Conservation (phyloP, 35 echinoderm and acorn worm genomes). For the Hemicentrotus pulcherrimus region DNA sequence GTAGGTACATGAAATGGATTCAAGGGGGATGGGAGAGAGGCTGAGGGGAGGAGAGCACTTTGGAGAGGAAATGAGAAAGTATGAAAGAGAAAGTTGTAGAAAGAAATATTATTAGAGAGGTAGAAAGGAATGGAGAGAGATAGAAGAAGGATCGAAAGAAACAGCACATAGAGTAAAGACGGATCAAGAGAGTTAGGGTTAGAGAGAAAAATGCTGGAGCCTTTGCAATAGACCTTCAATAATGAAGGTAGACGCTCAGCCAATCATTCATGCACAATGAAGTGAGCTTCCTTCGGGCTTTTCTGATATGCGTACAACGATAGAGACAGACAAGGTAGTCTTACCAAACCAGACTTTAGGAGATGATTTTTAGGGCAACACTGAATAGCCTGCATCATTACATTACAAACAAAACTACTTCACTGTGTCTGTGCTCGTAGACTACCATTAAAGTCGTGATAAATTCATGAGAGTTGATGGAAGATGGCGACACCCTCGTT, state of each 20-base stretch:
- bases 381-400: too few species aligned
- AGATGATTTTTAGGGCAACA: too few species aligned
- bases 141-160: not conserved
- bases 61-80: too few species aligned
- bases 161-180: not conserved
- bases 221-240: not conserved
- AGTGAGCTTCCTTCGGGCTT: not conserved
- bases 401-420: not conserved
- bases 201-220: not conserved
- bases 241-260: not conserved
- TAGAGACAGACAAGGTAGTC: not conserved
- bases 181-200: too few species aligned
- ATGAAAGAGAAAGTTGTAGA: not conserved
- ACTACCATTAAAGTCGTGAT: not conserved
- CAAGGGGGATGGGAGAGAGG: too few species aligned
- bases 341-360: not conserved
- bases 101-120: not conserved
- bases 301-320: not conserved
- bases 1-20: too few species aligned
- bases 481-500: not conserved
- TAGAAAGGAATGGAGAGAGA: not conserved
- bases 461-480: not conserved
- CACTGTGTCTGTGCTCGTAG: not conserved
- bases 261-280: constrained; percentile 2
- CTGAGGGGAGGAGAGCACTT: too few species aligned